phyloP scores from a whole-genome alignment of 2,797 vertebrate species.

The Arnoldichthys spilopterus region DNA sequence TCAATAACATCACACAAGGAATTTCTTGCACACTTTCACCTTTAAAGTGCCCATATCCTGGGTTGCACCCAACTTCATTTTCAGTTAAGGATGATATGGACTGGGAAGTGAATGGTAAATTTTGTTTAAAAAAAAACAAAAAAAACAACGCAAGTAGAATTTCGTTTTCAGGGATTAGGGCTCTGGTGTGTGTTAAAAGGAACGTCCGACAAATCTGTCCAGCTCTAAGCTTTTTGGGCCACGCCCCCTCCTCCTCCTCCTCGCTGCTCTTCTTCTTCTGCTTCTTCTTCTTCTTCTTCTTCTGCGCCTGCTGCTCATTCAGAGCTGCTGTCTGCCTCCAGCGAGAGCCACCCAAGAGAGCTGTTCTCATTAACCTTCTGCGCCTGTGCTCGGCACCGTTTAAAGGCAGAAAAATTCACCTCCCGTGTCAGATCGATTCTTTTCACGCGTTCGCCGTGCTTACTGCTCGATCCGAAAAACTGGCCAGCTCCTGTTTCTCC shows the following conservation, averaged over 20 bases:
- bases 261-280: slow-evolving; percentile 18
- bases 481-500: slow-evolving; percentile 31
- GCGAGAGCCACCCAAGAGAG: slow-evolving; percentile 66
- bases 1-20: slow-evolving; percentile 47
- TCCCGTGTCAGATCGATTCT: slow-evolving; percentile 60
- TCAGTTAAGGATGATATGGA: background rate
- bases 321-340: slow-evolving; percentile 50
- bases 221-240: slow-evolving; percentile 19
- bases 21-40: slow-evolving; percentile 45
- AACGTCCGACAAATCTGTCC: slow-evolving; percentile 33
- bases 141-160: too few relatives aligned
- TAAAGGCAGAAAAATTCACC: slow-evolving; percentile 57
- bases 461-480: slow-evolving; percentile 56
- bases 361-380: slow-evolving; percentile 74
- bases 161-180: too few relatives aligned
- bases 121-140: background rate
- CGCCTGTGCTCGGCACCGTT: slow-evolving; percentile 66
- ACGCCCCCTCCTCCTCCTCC: slow-evolving; percentile 12
- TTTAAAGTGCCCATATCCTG: background rate
- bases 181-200: slow-evolving; percentile 33
- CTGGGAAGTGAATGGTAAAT: background rate
- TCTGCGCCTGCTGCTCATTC: slow-evolving; percentile 17
- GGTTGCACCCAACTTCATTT: background rate
- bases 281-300: slow-evolving; percentile 24
- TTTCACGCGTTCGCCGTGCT: slow-evolving; percentile 62